Evolutionary conservation across 2,797 vertebrate species (phyloP).

Genomic region (Lates japonicus): DNA sequence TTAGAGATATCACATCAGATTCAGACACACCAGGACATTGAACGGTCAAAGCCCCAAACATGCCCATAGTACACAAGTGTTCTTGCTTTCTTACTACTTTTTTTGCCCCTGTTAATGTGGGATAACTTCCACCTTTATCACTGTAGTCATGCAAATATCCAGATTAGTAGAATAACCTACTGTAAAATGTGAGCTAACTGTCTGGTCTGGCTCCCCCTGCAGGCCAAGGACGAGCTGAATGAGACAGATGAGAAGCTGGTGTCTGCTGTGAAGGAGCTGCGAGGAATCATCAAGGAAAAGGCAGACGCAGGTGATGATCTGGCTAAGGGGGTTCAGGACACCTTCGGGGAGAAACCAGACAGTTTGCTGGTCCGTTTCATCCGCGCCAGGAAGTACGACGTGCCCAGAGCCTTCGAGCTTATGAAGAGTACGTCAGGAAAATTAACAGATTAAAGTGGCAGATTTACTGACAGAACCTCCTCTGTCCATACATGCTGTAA

Average conservation of each 20-base stretch:
- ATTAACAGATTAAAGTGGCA: neutral
- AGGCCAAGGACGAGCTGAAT: slow-evolving; percentile 98
- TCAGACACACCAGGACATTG: neutral
- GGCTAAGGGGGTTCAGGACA: slow-evolving; percentile 89
- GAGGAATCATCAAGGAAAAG: slow-evolving; percentile 88
- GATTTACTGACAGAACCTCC: neutral
- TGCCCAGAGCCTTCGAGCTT: slow-evolving; percentile 92
- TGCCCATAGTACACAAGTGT: neutral
- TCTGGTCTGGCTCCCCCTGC: slow-evolving; percentile 32
- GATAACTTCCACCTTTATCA: neutral
- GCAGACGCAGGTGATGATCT: slow-evolving; percentile 88
- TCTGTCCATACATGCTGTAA: neutral
- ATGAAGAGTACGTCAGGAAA: slow-evolving; percentile 89
- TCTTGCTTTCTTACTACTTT: neutral
- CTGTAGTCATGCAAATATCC: neutral
- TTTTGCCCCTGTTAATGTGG: too few species aligned
- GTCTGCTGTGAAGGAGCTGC: slow-evolving; percentile 88
- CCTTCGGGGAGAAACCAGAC: slow-evolving; percentile 87
- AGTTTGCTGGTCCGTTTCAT: slow-evolving; percentile 92
- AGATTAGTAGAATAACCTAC: neutral
- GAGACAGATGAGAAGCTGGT: slow-evolving; percentile 92
- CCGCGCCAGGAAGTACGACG: slow-evolving; percentile 94
- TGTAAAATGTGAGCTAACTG: neutral
- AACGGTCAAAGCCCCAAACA: neutral
- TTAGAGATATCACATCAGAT: neutral